These are phyloP conservation scores for Caenorhabditis sinica DNA, from an alignment of 2,888 invertebrate genomes.

Conservation along the genomic window DNA sequence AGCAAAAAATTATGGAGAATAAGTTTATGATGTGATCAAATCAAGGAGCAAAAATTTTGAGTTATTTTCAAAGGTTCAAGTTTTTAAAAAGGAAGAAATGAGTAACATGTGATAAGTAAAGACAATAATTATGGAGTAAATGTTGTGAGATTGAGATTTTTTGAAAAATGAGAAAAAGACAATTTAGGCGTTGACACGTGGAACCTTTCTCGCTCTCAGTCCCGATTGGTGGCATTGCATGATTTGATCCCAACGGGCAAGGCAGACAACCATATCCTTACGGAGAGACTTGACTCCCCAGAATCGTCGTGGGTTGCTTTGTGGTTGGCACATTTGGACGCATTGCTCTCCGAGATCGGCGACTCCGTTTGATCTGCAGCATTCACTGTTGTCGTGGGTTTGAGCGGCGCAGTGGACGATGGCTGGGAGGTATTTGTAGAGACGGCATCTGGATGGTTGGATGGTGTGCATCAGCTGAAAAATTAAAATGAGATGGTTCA, in stretches of 20 bases:
- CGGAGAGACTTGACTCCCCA: constrained; percentile 82
- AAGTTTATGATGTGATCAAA: constrained; percentile 46
- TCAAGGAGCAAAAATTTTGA: constrained; percentile 20
- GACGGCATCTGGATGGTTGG: constrained; percentile 82
- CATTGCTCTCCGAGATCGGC: constrained; percentile 81
- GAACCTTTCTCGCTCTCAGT: constrained; percentile 82
- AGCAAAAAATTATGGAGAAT: neutral
- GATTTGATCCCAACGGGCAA: constrained; percentile 83
- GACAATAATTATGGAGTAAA: constrained; percentile 12
- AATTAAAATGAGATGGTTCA: neutral
- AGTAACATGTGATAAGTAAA: constrained; percentile 8
- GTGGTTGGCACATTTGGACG: constrained; percentile 81
- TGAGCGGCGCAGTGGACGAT: constrained; percentile 83
- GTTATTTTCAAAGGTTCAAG: too few relatives aligned
- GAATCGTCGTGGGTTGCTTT: constrained; percentile 80
- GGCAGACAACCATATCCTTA: constrained; percentile 82
- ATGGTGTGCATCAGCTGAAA: constrained; percentile 82
- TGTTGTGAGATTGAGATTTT: constrained; percentile 34
- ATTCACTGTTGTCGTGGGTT: constrained; percentile 83
- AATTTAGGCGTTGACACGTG: constrained; percentile 61
- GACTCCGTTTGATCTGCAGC: constrained; percentile 80
- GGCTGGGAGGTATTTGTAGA: constrained; percentile 82
- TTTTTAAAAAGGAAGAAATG: constrained; percentile 29
- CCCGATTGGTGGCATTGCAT: constrained; percentile 83
- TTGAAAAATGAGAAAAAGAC: neutral